Percentiles rank a stretch among this genome's conserved stretches.
These are phyloP conservation scores for Pollimyrus isidori DNA, from an alignment of 2,113 vertebrate genomes.

Conservation along the genomic window DNA sequence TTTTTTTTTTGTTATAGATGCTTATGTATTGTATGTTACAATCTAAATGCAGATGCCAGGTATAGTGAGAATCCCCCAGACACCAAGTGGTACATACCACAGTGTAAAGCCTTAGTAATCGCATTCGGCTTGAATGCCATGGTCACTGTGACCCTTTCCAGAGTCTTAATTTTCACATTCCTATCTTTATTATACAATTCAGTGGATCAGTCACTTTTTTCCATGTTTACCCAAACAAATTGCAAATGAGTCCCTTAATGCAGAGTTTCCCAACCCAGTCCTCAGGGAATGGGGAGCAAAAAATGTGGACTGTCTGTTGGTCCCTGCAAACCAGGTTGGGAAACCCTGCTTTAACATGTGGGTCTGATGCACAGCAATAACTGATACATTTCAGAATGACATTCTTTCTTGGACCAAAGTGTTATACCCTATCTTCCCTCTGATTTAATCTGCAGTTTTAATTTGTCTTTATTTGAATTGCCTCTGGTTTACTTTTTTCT, in stretches of 20 bases:
- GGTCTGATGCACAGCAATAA: conserved; percentile 22
- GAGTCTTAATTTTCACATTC: conserved; percentile 29
- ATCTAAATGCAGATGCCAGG: background rate
- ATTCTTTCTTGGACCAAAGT: conserved; percentile 22
- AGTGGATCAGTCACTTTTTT: background rate
- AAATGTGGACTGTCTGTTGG: background rate
- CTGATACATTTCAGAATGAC: conserved; percentile 18
- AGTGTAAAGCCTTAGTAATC: conserved; percentile 8
- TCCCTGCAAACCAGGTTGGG: background rate
- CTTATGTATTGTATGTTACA: conserved; percentile 8
- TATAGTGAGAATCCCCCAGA: background rate
- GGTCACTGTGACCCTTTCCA: conserved; percentile 13
- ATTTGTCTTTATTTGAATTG: background rate
- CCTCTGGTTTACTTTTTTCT: background rate
- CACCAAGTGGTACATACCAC: conserved; percentile 6
- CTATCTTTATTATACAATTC: background rate
- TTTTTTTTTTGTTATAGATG: background rate
- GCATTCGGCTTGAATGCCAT: background rate
- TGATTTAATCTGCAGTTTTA: background rate
- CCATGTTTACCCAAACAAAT: background rate
- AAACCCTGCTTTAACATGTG: background rate
- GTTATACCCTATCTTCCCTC: background rate
- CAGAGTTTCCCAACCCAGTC: background rate
- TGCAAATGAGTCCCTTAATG: background rate
- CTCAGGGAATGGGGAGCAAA: background rate